phyloP scores from a whole-genome alignment of 2,797 vertebrate species.

The Crypturellus tataupa region DNA sequence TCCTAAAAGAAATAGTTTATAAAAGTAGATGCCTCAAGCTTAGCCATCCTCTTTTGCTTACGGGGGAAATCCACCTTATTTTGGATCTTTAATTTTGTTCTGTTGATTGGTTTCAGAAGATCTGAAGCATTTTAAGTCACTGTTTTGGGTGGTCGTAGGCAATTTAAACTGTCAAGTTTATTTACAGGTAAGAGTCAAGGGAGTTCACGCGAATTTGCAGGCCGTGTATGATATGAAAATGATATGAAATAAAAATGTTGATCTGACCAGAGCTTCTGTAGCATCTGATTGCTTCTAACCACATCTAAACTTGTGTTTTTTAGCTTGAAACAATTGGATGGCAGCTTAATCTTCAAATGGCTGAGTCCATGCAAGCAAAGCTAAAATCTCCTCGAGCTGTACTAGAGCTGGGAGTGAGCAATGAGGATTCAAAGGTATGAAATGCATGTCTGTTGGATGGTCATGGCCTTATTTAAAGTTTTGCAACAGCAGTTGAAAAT shows the following conservation, averaged over 20 bases:
- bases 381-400: slow-evolving; percentile 90
- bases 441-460: background rate
- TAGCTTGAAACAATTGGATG: slow-evolving; percentile 93
- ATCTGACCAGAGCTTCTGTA: background rate
- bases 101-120: background rate
- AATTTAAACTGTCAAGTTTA: background rate
- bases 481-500: background rate
- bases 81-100: background rate
- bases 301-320: slow-evolving; percentile 69
- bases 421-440: slow-evolving; percentile 90
- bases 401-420: slow-evolving; percentile 89
- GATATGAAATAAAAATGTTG: too few relatives aligned
- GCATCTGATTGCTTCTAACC: slow-evolving; percentile 7
- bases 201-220: background rate
- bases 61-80: background rate
- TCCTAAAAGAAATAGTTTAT: background rate
- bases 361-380: slow-evolving; percentile 89
- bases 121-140: background rate
- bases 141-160: background rate
- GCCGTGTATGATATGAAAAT: background rate
- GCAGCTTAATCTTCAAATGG: slow-evolving; percentile 97
- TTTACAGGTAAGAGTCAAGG: background rate
- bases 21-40: background rate
- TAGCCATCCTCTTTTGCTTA: background rate
- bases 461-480: background rate